These are phyloP conservation scores for Rhagium mordax DNA, from an alignment of 2,888 invertebrate genomes.

Conservation along the genomic window DNA sequence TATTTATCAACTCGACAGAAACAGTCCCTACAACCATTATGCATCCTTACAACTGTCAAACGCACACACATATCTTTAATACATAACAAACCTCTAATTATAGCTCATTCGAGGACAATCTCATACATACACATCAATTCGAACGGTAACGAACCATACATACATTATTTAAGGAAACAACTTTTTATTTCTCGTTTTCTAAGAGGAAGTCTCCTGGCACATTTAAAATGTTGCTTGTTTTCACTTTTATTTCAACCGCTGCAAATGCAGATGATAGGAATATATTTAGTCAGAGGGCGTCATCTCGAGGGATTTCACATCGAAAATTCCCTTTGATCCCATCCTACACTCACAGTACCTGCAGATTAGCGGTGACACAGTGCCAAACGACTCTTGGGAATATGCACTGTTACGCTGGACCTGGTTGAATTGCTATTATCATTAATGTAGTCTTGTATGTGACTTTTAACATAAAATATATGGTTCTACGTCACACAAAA, in stretches of 20 bases:
- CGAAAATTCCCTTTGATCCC: constrained; percentile 58
- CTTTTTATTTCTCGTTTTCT: background rate
- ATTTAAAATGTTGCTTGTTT: constrained; percentile 19
- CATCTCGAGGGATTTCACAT: constrained; percentile 51
- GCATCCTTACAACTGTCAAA: constrained; percentile 20
- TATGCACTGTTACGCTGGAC: constrained; percentile 2
- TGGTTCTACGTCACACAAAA: constrained; percentile 4
- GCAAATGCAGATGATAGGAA: constrained; percentile 57
- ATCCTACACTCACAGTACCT: constrained; percentile 54
- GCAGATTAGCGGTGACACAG: constrained; percentile 60
- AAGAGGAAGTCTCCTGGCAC: background rate
- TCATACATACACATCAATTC: constrained; percentile 6
- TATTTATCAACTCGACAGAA: constrained; percentile 45
- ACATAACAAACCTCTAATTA: background rate
- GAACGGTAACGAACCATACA: background rate
- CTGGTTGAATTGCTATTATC: constrained; percentile 18
- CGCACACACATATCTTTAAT: constrained; percentile 6
- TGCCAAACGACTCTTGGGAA: constrained; percentile 49
- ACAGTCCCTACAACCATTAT: constrained; percentile 6
- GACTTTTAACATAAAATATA: background rate
- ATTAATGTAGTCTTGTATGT: constrained; percentile 29
- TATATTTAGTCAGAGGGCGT: constrained; percentile 51
- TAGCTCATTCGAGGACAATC: background rate
- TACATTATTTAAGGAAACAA: background rate
- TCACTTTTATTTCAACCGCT: constrained; percentile 32